Conservation (phyloP, 2,888 invertebrate genomes). For the Cantharis lateralis region DNA sequence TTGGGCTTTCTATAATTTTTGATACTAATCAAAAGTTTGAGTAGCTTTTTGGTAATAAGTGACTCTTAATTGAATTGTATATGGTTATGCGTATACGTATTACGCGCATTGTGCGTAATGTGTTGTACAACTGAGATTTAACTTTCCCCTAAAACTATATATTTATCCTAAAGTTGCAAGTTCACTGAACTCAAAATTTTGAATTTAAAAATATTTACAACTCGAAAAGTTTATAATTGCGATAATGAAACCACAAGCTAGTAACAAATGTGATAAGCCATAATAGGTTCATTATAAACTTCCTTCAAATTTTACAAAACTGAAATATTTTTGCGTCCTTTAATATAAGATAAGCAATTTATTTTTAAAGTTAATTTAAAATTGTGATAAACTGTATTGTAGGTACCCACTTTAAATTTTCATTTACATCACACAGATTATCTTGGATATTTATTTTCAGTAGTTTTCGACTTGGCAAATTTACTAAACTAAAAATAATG, state of each 20-base stretch:
- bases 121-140: not conserved
- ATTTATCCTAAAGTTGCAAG: not conserved
- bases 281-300: not conserved
- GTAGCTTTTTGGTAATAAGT: not conserved
- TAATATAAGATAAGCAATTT: not conserved
- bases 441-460: not conserved
- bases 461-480: not conserved
- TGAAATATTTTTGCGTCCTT: not conserved
- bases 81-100: not conserved
- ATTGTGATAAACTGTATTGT: not conserved
- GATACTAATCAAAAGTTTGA: not conserved
- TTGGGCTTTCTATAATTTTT: not conserved
- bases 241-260: not conserved
- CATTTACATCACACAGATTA: not conserved
- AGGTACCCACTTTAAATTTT: not conserved
- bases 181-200: not conserved
- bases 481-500: not conserved
- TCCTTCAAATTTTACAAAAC: not conserved
- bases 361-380: not conserved
- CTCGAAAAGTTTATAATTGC: not conserved
- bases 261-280: not conserved
- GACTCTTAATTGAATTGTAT: not conserved
- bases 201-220: not conserved
- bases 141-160: not conserved
- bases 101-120: not conserved